These are phyloP conservation scores for Podarcis raffonei DNA, from an alignment of 2,113 vertebrate genomes.

Conservation along the genomic window DNA sequence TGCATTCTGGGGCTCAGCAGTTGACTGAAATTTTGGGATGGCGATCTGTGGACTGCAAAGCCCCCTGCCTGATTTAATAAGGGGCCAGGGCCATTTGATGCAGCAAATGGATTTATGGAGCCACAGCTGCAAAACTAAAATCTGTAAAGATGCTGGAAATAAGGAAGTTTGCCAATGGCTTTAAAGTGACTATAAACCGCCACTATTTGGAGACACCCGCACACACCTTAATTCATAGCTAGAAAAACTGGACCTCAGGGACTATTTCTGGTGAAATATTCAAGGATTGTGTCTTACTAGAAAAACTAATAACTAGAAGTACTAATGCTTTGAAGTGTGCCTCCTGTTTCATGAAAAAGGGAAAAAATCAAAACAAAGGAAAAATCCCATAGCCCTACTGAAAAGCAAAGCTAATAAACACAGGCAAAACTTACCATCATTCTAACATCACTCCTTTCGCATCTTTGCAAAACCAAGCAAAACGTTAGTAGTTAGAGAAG, in stretches of 20 bases:
- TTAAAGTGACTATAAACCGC: neutral
- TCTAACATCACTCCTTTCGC: constrained; percentile 84
- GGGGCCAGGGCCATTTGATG: neutral
- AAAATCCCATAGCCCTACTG: neutral
- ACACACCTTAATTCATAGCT: neutral
- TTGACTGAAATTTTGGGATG: neutral
- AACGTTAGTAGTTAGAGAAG: constrained; percentile 74
- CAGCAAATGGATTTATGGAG: neutral
- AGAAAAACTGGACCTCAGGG: neutral
- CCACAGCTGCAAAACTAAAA: neutral
- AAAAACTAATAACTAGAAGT: neutral
- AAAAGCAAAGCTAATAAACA: constrained; percentile 16
- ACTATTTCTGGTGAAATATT: neutral
- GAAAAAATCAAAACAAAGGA: neutral
- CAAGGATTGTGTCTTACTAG: neutral
- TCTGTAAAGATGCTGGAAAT: neutral
- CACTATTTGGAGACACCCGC: neutral
- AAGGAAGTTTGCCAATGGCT: neutral
- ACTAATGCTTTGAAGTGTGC: neutral
- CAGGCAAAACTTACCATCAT: constrained; percentile 76
- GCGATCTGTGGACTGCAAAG: neutral
- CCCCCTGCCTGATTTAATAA: neutral
- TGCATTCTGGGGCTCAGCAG: neutral
- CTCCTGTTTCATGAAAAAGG: neutral
- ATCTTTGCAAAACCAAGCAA: constrained; percentile 78